Evolutionary conservation across 2,113 vertebrate genomes (phyloP), one percentile per base, ranked within the genome.

Genomic region (Albula goreensis): DNA sequence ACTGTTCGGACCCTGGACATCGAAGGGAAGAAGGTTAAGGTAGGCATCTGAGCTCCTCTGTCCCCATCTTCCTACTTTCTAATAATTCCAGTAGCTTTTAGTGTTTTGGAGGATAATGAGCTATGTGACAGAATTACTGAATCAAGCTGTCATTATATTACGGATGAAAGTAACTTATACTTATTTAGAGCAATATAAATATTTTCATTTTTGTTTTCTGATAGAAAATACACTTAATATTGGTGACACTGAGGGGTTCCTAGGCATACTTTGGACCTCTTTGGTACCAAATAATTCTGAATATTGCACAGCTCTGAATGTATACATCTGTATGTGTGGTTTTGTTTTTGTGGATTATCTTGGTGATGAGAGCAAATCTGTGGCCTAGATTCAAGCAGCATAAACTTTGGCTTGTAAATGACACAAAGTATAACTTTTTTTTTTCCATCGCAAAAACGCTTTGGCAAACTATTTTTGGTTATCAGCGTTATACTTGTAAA

Each of bases 21-120:
- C 0, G 95, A 98, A 1, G 97, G 98, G 90, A 99, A 97, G 92
- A 98, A 89, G 91, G 96, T 99, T 0, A 99, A 99, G 97, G 98
- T 99, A 31, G 85, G 94, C 49, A 11, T 53, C 48, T 19, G 3
- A 48, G 0, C 12, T 48, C 19, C 8, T 31, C 52, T 10, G 60
- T 50, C 51, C 51, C 9, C 41, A 10, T 8, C 11, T 82, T 0
- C 51, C 60, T 74, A 25, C 63, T 51, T 13, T 51, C 80, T 56
- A 22, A 49, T 22, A 1, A n/a, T 51, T 50, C 80, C 80, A 81
- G 12, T 10, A 31, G n/a, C 0, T 17, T 49, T 80, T 50, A 19
- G 8, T 50, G 15, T 50, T 19, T 4, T 56, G n/a, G 13, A 56
- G 19, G n/a, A 31, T 25, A 60, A 25, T 11, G 25, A 63, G 13